These are phyloP conservation scores for Oenanthe oenanthe DNA, from an alignment of 2,113 vertebrate species.

Conservation along the genomic window DNA sequence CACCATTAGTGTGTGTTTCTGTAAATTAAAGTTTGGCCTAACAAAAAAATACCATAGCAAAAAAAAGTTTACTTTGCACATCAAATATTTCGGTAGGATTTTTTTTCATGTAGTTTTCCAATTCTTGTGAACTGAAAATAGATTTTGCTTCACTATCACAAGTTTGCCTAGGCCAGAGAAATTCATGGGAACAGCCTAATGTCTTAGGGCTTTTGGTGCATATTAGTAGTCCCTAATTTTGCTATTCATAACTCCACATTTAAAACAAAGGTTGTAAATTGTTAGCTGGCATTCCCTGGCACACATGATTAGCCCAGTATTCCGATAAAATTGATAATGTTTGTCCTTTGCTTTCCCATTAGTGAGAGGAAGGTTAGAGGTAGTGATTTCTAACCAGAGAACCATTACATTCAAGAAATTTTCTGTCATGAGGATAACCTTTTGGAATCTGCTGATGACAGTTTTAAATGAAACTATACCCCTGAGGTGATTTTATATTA, in stretches of 20 bases:
- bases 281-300: not conserved
- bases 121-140: not conserved
- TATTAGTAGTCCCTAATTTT: not conserved
- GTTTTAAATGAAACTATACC: slow-evolving; percentile 37
- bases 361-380: not conserved
- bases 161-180: not conserved
- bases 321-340: not conserved
- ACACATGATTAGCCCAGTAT: no score
- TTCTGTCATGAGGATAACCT: not conserved
- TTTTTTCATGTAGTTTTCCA: not conserved
- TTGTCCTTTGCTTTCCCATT: not conserved
- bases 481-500: slow-evolving; percentile 38
- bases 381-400: not conserved
- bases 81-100: not conserved
- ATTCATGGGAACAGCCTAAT: not conserved
- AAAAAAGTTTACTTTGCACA: not conserved
- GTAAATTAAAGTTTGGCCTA: not conserved
- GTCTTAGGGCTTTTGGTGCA: not conserved
- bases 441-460: not conserved
- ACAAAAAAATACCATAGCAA: not conserved
- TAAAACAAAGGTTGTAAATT: not conserved
- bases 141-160: not conserved
- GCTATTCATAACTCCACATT: not conserved
- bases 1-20: not conserved
- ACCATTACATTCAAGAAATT: not conserved